Evolutionary conservation across 2,113 vertebrate species (phyloP).

Genomic region (Ptychochromis oligacanthus): DNA sequence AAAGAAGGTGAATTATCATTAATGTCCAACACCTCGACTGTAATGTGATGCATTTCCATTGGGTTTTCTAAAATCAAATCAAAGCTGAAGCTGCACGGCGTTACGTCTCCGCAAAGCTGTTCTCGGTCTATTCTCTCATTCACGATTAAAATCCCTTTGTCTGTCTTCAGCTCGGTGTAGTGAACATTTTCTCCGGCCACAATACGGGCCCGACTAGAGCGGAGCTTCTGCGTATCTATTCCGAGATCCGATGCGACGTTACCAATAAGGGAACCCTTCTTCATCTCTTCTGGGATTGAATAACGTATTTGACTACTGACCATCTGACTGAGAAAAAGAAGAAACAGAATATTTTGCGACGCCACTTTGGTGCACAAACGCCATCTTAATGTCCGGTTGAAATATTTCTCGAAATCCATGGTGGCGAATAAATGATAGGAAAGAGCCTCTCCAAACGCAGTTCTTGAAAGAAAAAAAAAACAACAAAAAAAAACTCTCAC

Average conservation of each 20-base stretch:
- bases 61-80: constrained; percentile 69
- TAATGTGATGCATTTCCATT: constrained; percentile 43
- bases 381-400: not conserved
- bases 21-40: constrained; percentile 48
- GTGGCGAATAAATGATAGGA: too few relatives aligned
- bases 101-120: too few relatives aligned
- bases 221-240: constrained; percentile 16
- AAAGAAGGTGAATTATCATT: constrained; percentile 49
- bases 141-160: too few relatives aligned
- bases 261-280: constrained; percentile 36
- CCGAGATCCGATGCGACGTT: constrained; percentile 21
- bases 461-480: not conserved
- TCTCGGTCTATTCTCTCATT: too few relatives aligned
- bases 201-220: not conserved
- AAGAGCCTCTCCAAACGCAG: too few relatives aligned
- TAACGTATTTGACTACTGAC: constrained; percentile 22
- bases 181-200: too few relatives aligned
- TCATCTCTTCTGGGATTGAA: constrained; percentile 6
- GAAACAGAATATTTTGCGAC: not conserved
- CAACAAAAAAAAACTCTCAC: not conserved
- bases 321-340: not conserved
- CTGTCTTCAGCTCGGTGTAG: too few relatives aligned
- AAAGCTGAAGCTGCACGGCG: constrained; percentile 12
- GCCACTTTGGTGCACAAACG: too few relatives aligned
- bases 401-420: too few relatives aligned